Base-by-base conservation (phyloP, 2,113 vertebrate species). In the Isurus oxyrinchus region DNA sequence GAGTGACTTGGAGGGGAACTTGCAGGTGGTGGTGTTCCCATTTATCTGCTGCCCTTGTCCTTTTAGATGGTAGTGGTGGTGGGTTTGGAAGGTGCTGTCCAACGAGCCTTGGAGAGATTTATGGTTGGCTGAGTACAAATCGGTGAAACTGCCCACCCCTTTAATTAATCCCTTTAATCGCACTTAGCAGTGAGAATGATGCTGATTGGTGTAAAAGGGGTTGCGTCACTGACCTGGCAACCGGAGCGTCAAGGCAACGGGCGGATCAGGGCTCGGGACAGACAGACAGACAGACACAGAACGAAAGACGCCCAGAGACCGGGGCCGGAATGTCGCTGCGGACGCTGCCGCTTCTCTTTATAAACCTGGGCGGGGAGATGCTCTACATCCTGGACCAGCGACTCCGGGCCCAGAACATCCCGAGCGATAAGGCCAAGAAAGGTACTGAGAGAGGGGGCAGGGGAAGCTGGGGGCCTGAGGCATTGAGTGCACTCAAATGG, bases 351-450 rank as follows among this genome's bases (percentile, higher is more conserved):
- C 97, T 99, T 96, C 98, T 99, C 10, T 99, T 99, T 97, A 98
- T 99, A 96, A 99, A 99, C 97, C 98, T 99, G 96, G 99, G 99
- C 5, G 99, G 99, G 27, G 99, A 99, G 98, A 99, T 99, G 99
- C 98, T 99, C 53, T 99, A 99, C 96, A 99, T 99, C 97, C 98
- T 99, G 97, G 99, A 99, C 97, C 99, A 99, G 97, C 98, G 99
- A 10, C 98, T 99, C 84, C 98, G 98, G 57, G 99, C 99, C 79
- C 99, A 99, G 98, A 99, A 98, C 97, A 99, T 99, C 97, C 99
- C 99, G 0, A 97, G 97, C 5, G 99, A 99, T 97, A 99, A 99
- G 97, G 99, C 99, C 96, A 99, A 98, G 97, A 99, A 99, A 99
- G 99, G 99, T 99, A 98, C 97, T 55, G 63, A 55, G 87, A 3